phyloP scores from a whole-genome alignment of 2,888 invertebrate species.

The Euclidia mi region DNA sequence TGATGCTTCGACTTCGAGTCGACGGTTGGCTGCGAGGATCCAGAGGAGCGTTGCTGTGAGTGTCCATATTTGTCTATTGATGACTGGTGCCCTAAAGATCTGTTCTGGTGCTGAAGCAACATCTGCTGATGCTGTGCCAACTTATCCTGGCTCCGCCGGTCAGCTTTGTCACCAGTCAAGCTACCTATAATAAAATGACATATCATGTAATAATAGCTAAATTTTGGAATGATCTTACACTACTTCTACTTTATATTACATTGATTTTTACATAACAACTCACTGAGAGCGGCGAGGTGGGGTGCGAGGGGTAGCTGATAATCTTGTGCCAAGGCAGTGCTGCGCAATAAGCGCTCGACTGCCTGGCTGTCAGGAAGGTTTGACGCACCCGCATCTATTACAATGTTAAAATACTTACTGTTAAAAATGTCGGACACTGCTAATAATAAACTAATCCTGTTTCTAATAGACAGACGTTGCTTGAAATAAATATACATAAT shows the following conservation, averaged over 20 bases:
- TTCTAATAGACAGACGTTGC: too few relatives aligned
- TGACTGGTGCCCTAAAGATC: constrained; percentile 89
- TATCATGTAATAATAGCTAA: neutral
- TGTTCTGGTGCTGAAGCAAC: constrained; percentile 92
- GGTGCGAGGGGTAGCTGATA: constrained; percentile 87
- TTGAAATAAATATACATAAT: too few relatives aligned
- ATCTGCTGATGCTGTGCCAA: constrained; percentile 91
- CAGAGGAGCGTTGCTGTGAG: constrained; percentile 84
- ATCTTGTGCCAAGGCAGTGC: constrained; percentile 84
- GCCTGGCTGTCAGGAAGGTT: constrained; percentile 85
- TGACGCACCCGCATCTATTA: constrained; percentile 77
- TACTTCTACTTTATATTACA: constrained; percentile 14
- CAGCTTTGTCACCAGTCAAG: constrained; percentile 79
- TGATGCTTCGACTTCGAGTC: constrained; percentile 84
- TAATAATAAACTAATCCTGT: too few relatives aligned
- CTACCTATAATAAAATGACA: constrained; percentile 68
- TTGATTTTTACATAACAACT: constrained; percentile 81
- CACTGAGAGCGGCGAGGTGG: constrained; percentile 88
- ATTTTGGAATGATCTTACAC: neutral
- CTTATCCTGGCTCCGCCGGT: constrained; percentile 84
- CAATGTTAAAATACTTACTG: constrained; percentile 10
- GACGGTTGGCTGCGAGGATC: constrained; percentile 72
- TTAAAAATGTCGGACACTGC: neutral
- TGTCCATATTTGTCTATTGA: constrained; percentile 91
- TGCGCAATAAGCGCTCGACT: constrained; percentile 84